Evolutionary conservation across 2,113 vertebrate species (phyloP).

Genomic region (Eurypyga helias): DNA sequence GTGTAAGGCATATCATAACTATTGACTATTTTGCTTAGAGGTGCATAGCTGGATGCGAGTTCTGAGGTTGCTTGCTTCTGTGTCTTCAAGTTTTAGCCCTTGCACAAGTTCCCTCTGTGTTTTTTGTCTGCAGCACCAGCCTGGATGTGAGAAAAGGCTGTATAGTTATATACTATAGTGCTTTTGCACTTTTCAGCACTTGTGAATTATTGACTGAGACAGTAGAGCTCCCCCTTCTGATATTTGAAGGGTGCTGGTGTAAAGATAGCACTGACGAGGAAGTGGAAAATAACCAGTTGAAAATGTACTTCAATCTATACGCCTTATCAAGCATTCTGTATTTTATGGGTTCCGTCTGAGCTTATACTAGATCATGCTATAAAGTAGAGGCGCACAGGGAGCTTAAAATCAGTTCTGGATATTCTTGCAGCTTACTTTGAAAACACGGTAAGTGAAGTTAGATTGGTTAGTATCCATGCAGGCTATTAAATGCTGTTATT

Average conservation of each 20-base stretch:
- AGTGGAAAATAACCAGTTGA: not conserved
- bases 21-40: not conserved
- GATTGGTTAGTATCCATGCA: slow-evolving; percentile 50
- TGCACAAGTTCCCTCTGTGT: not conserved
- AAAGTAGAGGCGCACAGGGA: not conserved
- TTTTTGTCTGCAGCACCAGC: not conserved
- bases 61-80: not conserved
- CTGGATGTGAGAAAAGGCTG: not conserved
- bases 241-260: not conserved
- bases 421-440: slow-evolving; percentile 14
- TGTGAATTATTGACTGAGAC: not conserved
- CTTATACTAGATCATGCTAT: not conserved
- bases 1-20: not conserved
- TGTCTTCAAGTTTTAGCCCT: not conserved
- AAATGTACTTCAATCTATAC: not conserved
- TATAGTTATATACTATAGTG: not conserved
- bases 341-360: not conserved
- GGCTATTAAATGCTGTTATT: slow-evolving; percentile 55
- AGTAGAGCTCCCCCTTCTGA: not conserved
- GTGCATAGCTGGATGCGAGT: not conserved
- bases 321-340: not conserved
- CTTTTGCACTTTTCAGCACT: not conserved
- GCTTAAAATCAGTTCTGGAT: slow-evolving; percentile 32
- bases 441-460: slow-evolving; percentile 1
- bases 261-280: not conserved